Conservation (phyloP, 2,888 invertebrate genomes). For the Didymodactylos carnosus region DNA sequence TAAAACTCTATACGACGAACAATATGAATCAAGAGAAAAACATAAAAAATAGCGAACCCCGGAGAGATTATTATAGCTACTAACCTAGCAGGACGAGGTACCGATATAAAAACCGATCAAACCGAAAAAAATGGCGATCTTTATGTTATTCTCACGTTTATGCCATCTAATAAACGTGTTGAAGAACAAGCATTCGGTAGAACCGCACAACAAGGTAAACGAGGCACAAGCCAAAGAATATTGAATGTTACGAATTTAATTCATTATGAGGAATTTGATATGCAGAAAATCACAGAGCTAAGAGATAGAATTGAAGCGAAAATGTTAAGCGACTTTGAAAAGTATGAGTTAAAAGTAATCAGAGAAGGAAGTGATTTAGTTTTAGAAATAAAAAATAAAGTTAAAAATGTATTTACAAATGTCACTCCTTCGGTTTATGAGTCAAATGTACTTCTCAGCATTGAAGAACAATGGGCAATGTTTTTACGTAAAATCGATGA, state of each 20-base stretch:
- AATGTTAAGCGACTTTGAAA: not conserved
- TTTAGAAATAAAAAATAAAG: not conserved
- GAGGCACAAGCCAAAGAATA: constrained; percentile 15
- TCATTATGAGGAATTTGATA: not conserved
- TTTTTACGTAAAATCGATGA: not conserved
- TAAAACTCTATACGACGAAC: constrained; percentile 5
- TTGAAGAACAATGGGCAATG: constrained; percentile 8
- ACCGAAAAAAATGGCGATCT: constrained; percentile 15
- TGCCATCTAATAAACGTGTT: constrained; percentile 16
- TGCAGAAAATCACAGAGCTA: not conserved
- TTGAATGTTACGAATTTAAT: constrained; percentile 8
- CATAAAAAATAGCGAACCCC: not conserved
- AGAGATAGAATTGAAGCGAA: not conserved
- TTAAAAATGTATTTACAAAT: not conserved
- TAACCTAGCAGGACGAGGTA: constrained; percentile 17
- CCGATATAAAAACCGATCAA: constrained; percentile 14
- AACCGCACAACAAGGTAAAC: constrained; percentile 16
- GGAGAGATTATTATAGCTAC: constrained; percentile 16
- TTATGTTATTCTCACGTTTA: constrained; percentile 16
- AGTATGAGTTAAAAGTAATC: not conserved
- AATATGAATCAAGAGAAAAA: constrained; percentile 2
- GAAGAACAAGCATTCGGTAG: constrained; percentile 18
- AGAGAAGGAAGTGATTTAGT: not conserved
- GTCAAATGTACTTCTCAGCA: not conserved
- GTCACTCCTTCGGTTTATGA: not conserved